Evolutionary conservation across 1,140 invertebrate genomes (phyloP), one percentile per base, ranked within the genome.

Genomic region (Leucophenga varia): DNA sequence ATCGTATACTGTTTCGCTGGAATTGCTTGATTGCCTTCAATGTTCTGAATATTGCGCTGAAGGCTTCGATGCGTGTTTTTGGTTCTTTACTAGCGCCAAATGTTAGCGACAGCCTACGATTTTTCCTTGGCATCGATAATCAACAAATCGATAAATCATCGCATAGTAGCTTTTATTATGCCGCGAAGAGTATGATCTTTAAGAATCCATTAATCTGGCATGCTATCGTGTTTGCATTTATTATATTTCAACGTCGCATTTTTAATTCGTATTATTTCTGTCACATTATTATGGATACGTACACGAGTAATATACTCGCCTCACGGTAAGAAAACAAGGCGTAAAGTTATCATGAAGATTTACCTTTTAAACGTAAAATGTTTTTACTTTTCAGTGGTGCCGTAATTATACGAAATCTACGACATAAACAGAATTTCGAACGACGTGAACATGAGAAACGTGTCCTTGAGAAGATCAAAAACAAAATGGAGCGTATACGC

Each of bases 241-340:
- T 98, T 0, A 80, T 98, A 30, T 79, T 98, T 43, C 94, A 97
- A 74, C 80, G 88, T 55, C 79, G 95, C 52, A 81, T 98, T 14
- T 98, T 97, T 77, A 86, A 87, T 42, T 95, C 91, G 58, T 92
- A 94, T 71, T 97, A 98, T 74, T 98, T 98, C 79, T 91, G 93
- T 67, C 90, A 97, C 75, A 87, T 98, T 35, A 88, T 97, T 2
- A 86, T 90, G 61, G 95, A 97, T 65, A 89, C 93, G 9, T 91
- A 94, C 78, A 93, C 94, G 1, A 94, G 95, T 76, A 90, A 90
- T 31, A 86, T 93, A 54, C 79, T 98, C 4, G 93, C 95, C 1
- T 96, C 93, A 0, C 82, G 88, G 87, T 89, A 76, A 63, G 43
- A 31, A 19, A 8, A 1, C 18, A 31, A 5, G 20, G 21, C n/a